phyloP scores from a whole-genome alignment of 2,797 vertebrate species.

The Pseudomugil gertrudae region DNA sequence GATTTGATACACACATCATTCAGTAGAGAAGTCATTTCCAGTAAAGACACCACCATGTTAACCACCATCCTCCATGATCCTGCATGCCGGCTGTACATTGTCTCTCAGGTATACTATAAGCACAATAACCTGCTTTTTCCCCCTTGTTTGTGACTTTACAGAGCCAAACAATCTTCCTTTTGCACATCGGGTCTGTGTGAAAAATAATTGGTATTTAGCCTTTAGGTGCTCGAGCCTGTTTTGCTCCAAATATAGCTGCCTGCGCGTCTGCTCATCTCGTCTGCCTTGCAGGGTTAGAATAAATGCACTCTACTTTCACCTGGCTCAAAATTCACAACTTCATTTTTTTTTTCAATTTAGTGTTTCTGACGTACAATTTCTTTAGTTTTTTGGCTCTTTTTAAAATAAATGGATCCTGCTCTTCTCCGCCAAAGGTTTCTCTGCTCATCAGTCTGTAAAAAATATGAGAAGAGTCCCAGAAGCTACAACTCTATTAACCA shows the following conservation, averaged over 20 bases:
- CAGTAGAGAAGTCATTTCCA: constrained; percentile 74
- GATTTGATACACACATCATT: constrained; percentile 66
- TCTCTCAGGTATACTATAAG: constrained; percentile 63
- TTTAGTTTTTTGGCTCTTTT: constrained; percentile 12
- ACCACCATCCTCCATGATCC: constrained; percentile 67
- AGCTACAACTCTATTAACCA: constrained; percentile 53
- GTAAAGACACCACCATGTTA: constrained; percentile 68
- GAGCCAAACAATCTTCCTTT: constrained; percentile 52
- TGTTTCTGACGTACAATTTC: constrained; percentile 37
- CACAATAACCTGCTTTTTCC: constrained; percentile 43
- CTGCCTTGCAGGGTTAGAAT: constrained; percentile 58
- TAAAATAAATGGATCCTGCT: constrained; percentile 43
- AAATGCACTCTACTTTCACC: constrained; percentile 56
- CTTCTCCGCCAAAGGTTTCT: constrained; percentile 31
- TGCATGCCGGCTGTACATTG: constrained; percentile 66
- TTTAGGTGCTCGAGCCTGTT: constrained; percentile 63
- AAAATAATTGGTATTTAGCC: constrained; percentile 76
- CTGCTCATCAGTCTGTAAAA: constrained; percentile 54
- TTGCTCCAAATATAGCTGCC: constrained; percentile 68
- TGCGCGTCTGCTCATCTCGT: constrained; percentile 62
- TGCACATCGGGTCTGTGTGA: constrained; percentile 58
- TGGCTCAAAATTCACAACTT: constrained; percentile 45
- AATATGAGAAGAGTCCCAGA: constrained; percentile 36
- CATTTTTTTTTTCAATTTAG: constrained; percentile 44
- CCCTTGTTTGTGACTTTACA: constrained; percentile 51